Base-by-base conservation (phyloP, 2,888 invertebrate species). In the Coenonympha glycerion region DNA sequence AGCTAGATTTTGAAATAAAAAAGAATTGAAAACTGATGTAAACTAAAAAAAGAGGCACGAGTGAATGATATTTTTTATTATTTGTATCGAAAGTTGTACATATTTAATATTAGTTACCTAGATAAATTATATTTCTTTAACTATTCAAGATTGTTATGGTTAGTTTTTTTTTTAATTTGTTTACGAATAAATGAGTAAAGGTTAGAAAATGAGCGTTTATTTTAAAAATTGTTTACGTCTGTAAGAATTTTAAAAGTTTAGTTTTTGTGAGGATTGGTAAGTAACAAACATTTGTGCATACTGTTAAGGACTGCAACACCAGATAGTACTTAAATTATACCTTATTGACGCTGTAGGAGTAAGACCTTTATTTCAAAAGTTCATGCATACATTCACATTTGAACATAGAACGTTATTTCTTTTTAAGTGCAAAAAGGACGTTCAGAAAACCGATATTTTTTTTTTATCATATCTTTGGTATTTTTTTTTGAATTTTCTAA, bases 301-400 rank as follows among this genome's bases (percentile, higher is more conserved):
- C 22, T 24, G 15, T 55, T 52, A 48, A 59, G 62, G 73, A 80
- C 79, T 79, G 79, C 68, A 49, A 68, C 69, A 73, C 68, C 79
- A 79, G 80, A 80, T 82, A 79, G 81, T 82, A 82, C 81, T 79
- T 80, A 39, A 83, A 71, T 64, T 60, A 68, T 63, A 4, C 39
- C 24, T 15, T 24, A 15, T 39, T 39, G 39, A 24, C 15, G 24
- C 39, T 13, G 24, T 39, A 22, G 22, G 39, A 39, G 39, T 15
- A 15, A 4, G 8, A 15, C 13, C 19, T n/a, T n/a, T n/a, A n/a
- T n/a, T n/a, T n/a, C n/a, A n/a, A n/a, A n/a, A n/a, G n/a, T n/a
- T n/a, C n/a, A n/a, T n/a, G n/a, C n/a, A n/a, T n/a, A n/a, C n/a
- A n/a, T n/a, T n/a, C n/a, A n/a, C n/a, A n/a, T n/a, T n/a, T n/a